Evolutionary conservation across 2,888 invertebrate genomes (phyloP).

Genomic region (Coenonympha arcania): DNA sequence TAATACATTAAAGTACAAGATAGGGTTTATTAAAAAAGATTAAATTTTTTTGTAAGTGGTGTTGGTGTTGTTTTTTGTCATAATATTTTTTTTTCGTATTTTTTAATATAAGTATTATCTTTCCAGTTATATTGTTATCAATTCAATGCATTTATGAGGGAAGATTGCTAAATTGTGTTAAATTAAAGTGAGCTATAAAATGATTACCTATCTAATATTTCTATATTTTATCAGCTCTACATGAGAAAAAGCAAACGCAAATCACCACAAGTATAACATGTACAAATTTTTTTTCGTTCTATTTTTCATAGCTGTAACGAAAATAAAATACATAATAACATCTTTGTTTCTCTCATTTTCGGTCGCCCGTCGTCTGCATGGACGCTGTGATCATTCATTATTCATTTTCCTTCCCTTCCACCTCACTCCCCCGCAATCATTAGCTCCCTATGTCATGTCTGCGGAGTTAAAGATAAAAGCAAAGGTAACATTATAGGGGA

Average conservation of each 20-base stretch:
- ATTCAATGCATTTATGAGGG: too few species aligned
- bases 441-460: slow-evolving; percentile 21
- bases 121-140: too few species aligned
- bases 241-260: not conserved
- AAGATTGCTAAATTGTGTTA: too few species aligned
- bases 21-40: too few species aligned
- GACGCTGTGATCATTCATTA: slow-evolving; percentile 20
- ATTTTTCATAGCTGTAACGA: not conserved
- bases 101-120: too few species aligned
- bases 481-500: slow-evolving; percentile 21
- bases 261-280: not conserved
- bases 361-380: slow-evolving; percentile 13
- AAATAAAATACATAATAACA: not conserved
- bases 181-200: too few species aligned
- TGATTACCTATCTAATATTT: not conserved
- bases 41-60: too few species aligned
- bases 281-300: not conserved
- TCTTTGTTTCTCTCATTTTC: slow-evolving; percentile 7
- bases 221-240: not conserved
- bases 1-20: too few species aligned
- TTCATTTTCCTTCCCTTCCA: slow-evolving; percentile 21
- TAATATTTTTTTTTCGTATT: too few species aligned
- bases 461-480: slow-evolving; percentile 22
- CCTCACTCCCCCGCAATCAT: slow-evolving; percentile 20
- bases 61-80: too few species aligned